phyloP scores from a whole-genome alignment of 2,888 invertebrate species.

The Carcina quercana region DNA sequence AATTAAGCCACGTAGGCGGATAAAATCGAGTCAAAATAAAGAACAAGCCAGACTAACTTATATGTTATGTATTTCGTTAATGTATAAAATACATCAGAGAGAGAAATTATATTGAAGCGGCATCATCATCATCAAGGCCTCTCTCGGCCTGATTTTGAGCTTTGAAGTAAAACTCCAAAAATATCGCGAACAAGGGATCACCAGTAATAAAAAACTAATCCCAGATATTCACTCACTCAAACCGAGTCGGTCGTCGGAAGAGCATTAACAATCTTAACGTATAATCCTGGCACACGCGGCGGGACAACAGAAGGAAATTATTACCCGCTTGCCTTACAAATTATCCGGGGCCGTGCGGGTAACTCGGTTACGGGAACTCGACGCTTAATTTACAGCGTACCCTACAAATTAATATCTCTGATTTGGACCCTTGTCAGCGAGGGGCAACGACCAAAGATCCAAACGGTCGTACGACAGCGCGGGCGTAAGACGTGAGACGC shows the following conservation, averaged over 20 bases:
- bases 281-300: slow-evolving; percentile 32
- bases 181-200: no score
- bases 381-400: slow-evolving; percentile 65
- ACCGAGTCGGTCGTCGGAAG: no score
- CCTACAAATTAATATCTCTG: slow-evolving; percentile 71
- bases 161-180: no score
- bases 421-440: slow-evolving; percentile 69
- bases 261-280: slow-evolving; percentile 24
- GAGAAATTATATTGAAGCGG: no score
- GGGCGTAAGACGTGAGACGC: slow-evolving; percentile 22
- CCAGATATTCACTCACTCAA: slow-evolving; percentile 2
- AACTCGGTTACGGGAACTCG: slow-evolving; percentile 56
- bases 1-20: no score
- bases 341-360: slow-evolving; percentile 40
- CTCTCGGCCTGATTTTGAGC: no score
- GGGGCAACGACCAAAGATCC: slow-evolving; percentile 25
- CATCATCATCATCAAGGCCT: no score
- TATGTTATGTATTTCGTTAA: no score
- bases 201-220: no score
- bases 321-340: slow-evolving; percentile 58
- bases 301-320: slow-evolving; percentile 45
- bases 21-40: no score
- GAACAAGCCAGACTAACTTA: no score
- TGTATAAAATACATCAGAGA: no score
- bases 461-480: slow-evolving; percentile 21